A percentile compares a stretch with the other conserved stretches of the same genome.
Evolutionary conservation across 2,113 vertebrate genomes (phyloP).

Genomic region (Malurus melanocephalus): DNA sequence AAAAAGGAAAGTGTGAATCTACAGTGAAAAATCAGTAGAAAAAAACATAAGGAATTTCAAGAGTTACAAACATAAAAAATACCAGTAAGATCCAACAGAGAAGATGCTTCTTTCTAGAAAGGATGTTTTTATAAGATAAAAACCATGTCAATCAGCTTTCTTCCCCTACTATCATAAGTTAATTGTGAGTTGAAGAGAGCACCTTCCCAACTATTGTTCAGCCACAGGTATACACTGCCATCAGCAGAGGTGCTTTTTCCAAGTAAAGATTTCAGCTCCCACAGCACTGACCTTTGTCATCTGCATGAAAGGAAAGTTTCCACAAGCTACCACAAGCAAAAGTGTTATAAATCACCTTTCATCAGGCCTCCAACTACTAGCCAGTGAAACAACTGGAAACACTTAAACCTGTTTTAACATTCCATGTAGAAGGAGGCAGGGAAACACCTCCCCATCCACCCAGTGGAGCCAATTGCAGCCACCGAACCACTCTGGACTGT

Average conservation of each 20-base stretch:
- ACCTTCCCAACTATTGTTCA: neutral
- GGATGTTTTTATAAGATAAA: neutral
- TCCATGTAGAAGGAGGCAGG: neutral
- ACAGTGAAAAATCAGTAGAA: conserved; percentile 32
- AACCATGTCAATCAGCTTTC: neutral
- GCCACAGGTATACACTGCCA: neutral
- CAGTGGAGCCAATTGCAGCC: neutral
- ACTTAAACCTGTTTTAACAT: conserved; percentile 17
- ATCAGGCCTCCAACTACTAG: conserved; percentile 2
- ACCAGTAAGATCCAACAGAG: neutral
- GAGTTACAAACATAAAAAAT: neutral
- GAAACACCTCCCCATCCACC: neutral
- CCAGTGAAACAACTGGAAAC: conserved; percentile 19
- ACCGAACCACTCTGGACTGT: neutral
- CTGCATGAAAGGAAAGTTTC: neutral
- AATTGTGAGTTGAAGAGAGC: neutral
- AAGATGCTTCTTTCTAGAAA: neutral
- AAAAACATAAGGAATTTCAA: conserved; percentile 12
- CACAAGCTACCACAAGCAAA: neutral
- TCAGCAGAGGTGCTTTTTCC: neutral
- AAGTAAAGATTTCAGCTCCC: neutral
- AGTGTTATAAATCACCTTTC: conserved; percentile 36
- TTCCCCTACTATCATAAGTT: neutral
- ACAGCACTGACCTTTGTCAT: neutral
- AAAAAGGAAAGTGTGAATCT: neutral